Base-by-base conservation (phyloP, 2,888 invertebrate species). In the Acrobeloides nanus region DNA sequence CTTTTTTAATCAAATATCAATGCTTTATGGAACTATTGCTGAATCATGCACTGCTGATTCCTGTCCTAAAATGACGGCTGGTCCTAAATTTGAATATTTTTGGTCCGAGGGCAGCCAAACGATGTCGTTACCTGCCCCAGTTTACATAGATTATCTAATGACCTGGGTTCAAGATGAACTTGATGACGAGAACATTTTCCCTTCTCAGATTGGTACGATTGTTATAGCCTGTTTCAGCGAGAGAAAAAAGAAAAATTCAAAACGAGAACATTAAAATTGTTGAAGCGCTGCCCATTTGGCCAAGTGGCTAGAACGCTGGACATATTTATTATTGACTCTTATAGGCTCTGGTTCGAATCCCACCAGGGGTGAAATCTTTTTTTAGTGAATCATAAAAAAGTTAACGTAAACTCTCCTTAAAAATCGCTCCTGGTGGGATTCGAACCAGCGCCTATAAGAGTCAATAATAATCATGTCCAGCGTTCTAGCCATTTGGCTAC, bases 1-100 rank as follows among this genome's bases (percentile, higher is more conserved):
- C 79, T 97, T 97, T 78, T 97, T 95, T 80, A 97, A 97, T 79
- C 97, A 99, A 82, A 95, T 97, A 75, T 93, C 93, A 78, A 97
- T 97, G 95, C 80, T 97, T 58, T 97, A 95, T 74, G 97, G 97
- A 42, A 97, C 95, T 25, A 89, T 97, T 72, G 93, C 93, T n/a
- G 97, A 97, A 78, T 93, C 92, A 78, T 97, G 97, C 76, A 90
- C 92, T 3, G 90, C 92, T 76, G 88, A 90, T 90, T 77, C 85
- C 87, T 69, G 69, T 40, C 67, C 69, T 1, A 46, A 48, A 34
- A 69, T 99, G 95, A 92, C 90, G 8, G 95, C 95, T 12, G 95
- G 95, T 34, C 92, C 93, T 57, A 92, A 93, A 79, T 93, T 95
- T 75, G 95, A 97, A 79, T 97, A 99, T 78, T 93, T 93, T 78